A percentile compares a stretch with the other conserved stretches of the same genome.
phyloP scores from a whole-genome alignment of 2,797 vertebrate genomes.

The Acipenser ruthenus region DNA sequence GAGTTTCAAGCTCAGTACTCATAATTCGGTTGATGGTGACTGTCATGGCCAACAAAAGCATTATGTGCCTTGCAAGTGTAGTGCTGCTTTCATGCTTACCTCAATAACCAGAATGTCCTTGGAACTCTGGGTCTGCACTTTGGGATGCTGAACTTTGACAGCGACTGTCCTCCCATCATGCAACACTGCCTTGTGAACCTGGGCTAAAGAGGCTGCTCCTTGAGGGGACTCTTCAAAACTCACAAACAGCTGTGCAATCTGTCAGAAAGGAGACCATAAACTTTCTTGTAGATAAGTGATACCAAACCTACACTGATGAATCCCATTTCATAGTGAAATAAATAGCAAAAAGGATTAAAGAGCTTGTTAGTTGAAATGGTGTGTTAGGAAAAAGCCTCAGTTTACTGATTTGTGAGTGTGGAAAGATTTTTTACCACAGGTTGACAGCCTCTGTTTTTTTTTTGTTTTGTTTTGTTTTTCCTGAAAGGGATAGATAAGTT shows the following conservation, averaged over 20 bases:
- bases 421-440: not conserved
- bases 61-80: not conserved
- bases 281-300: not conserved
- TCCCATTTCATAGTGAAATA: slow-evolving; percentile 8
- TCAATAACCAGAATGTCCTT: slow-evolving; percentile 91
- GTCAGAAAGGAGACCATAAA: slow-evolving; percentile 18
- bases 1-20: no score
- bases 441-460: no score
- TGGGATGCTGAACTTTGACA: slow-evolving; percentile 94
- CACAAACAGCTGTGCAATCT: slow-evolving; percentile 80
- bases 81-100: slow-evolving; percentile 52
- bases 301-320: slow-evolving; percentile 4
- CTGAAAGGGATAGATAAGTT: no score
- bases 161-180: slow-evolving; percentile 83
- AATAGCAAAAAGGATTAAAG: not conserved
- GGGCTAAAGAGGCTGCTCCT: slow-evolving; percentile 87
- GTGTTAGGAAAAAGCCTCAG: no score
- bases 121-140: slow-evolving; percentile 82
- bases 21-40: no score
- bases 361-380: not conserved
- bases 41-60: no score
- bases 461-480: no score
- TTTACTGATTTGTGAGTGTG: no score
- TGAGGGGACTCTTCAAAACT: slow-evolving; percentile 82
- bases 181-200: slow-evolving; percentile 90